Evolutionary conservation across 1,140 invertebrate genomes (phyloP).

Genomic region (Scylla paramamosain): DNA sequence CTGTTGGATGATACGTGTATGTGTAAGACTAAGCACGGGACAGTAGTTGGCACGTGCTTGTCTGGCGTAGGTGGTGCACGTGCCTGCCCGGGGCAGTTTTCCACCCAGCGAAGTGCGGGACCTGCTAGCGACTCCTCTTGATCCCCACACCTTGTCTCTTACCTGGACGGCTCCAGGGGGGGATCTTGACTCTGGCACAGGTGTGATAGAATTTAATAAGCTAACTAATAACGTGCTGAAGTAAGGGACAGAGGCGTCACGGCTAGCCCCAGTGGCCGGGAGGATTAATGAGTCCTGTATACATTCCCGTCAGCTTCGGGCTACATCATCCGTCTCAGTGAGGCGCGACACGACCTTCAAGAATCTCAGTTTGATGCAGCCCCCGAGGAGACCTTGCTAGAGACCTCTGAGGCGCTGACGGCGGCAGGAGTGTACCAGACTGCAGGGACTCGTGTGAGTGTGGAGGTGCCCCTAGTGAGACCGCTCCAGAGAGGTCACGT

Average conservation of each 20-base stretch:
- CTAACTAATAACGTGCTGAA: background rate
- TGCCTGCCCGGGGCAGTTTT: background rate
- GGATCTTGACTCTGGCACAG: conserved; percentile 50
- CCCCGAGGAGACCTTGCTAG: conserved; percentile 33
- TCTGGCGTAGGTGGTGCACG: background rate
- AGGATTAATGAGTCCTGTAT: background rate
- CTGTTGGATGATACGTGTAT: background rate
- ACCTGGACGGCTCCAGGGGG: conserved; percentile 30
- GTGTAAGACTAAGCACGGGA: background rate
- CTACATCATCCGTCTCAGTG: conserved; percentile 51
- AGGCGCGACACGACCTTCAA: background rate
- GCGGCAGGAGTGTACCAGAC: conserved; percentile 8
- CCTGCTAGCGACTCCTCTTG: background rate
- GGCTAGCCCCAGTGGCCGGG: background rate
- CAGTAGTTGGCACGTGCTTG: background rate
- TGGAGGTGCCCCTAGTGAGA: background rate
- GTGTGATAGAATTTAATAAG: background rate
- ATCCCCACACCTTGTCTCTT: background rate
- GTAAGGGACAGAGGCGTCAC: background rate
- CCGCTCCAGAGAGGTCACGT: background rate
- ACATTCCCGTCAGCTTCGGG: conserved; percentile 12
- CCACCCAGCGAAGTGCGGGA: conserved; percentile 28
- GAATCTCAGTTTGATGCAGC: conserved; percentile 50
- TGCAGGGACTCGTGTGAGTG: conserved; percentile 40
- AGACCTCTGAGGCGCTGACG: background rate